Evolutionary conservation across 1,140 invertebrate genomes (phyloP).

Genomic region (Penaeus vannamei): DNA sequence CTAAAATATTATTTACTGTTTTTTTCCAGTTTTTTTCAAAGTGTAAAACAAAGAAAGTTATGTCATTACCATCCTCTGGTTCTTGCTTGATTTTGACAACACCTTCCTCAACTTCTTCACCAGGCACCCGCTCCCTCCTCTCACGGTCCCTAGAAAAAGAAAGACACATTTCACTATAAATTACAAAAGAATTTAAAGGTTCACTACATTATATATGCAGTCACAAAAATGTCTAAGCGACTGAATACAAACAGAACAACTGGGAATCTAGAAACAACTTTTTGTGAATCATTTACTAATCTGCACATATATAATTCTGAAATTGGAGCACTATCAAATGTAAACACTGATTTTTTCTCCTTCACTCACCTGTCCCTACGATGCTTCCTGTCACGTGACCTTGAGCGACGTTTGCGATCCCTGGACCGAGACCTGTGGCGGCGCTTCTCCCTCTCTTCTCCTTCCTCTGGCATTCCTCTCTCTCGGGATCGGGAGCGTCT

Average conservation of each 20-base stretch:
- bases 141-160: conserved; percentile 59
- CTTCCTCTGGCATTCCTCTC: conserved; percentile 54
- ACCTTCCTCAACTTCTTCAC: conserved; percentile 62
- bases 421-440: conserved; percentile 64
- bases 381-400: conserved; percentile 74
- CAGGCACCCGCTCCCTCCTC: conserved; percentile 54
- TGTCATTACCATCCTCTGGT: conserved; percentile 67
- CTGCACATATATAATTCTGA: too few species aligned
- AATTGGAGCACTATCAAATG: too few species aligned
- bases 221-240: background rate
- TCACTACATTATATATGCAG: too few species aligned
- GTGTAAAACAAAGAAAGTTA: background rate
- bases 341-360: too few species aligned
- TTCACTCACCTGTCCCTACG: conserved; percentile 58
- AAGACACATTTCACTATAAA: too few species aligned
- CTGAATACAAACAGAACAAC: too few species aligned
- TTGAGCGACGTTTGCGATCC: conserved; percentile 68
- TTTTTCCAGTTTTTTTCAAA: background rate
- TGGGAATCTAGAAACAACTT: too few species aligned
- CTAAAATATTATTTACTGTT: conserved; percentile 18
- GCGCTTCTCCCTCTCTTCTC: conserved; percentile 66
- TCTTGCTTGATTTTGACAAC: conserved; percentile 68
- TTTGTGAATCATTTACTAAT: too few species aligned
- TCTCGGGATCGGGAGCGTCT: conserved; percentile 69
- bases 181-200: too few species aligned